Base-by-base conservation (phyloP, 2,797 vertebrate genomes). In the Falco novaeseelandiae region DNA sequence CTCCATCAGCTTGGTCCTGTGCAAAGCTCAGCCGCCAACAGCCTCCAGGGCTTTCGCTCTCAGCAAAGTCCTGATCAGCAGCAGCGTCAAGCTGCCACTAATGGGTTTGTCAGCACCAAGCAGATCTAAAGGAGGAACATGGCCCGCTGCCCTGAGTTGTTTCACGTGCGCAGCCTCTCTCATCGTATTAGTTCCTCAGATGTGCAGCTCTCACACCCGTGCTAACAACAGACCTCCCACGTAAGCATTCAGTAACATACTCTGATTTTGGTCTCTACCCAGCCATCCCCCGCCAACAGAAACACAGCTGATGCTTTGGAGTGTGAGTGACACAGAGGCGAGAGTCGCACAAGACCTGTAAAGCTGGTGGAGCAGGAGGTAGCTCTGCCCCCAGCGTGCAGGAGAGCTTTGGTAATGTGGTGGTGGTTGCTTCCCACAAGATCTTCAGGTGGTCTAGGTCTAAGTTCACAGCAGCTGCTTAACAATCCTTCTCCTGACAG, bases 61-160 rank as follows among this genome's bases (percentile, higher is more conserved):
- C 77, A 67, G 59, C 46, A 23, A 71, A 93, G 44, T 38, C 63
- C 84, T 54, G 66, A 76, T 27, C 76, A 93, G n/a, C 73, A 89
- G 67, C 80, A 87, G 16, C 49, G 30, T 80, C 73, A 67, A 83
- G 78, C 57, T 96, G 93, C 66, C 85, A 59, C 66, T 95, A 79
- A 87, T 66, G 83, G 55, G 30, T 95, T 89, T 96, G 90, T 97
- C 93, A 95, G 93, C 86, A 63, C 59, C 63, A 27, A 72, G 52
- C 54, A 89, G 83, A 92, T 85, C 81, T 85, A 25, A 94, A 63
- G 83, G n/a, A 82, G 61, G 58, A 88, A 52, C 9, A 0, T 67
- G 81, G 70, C 73, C 48, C 11, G 2, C 40, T 81, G 91, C 77
- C 83, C 82, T 40, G 54, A 65, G 51, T 15, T 62, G 55, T 86